Base-by-base conservation (phyloP, 2,888 invertebrate species). In the Myopa testacea region DNA sequence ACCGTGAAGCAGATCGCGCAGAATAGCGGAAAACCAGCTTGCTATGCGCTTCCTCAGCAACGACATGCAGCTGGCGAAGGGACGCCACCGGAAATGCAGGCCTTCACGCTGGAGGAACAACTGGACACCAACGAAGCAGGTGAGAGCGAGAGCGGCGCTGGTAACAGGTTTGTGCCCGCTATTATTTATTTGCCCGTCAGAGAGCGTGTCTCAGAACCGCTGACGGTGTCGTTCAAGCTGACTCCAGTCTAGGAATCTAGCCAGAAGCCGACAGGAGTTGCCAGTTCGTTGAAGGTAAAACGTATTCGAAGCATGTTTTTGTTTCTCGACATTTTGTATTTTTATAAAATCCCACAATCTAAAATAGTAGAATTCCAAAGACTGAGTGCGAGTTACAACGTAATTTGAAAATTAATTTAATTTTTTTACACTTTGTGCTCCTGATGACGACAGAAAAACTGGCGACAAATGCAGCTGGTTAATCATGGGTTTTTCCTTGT, bases 151-250 rank as follows among this genome's bases (percentile, higher is more conserved):
- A 10, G 63, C 50, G 38, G 26, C 50, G 55, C 70, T 79, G 72
- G 73, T 79, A 86, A 85, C 84, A 93, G 94, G 88, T 95, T 97
- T 90, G 94, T 96, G 86, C 96, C 98, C 83, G 96, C 97, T 85
- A 92, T 98, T 85, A 96, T 98, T 90, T 97, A 96, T 91, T 93
- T 98, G 91, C 98, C 98, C 81, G 97, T 98, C 87, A 94, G 95
- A 84, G 94, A 95, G 88, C 93, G 95, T 89, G 93, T 97, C 86
- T 94, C 94, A 87, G 93, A 94, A 87, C 94, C 95, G 84, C 92
- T 97, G 85, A 96, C 96, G 84, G 94, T 96, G 86, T 96, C 97
- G 89, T 96, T 98, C 89, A 96, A 95, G 89, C 93, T 98, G 85
- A 97, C 96, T 89, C 98, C 98, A 86, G 96, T 97, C 91, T 96